A percentile compares a stretch with the other conserved stretches of the same genome.
These are phyloP conservation scores for Pentamera pediparva DNA, from an alignment of 53 echinoderm and acorn worm species.

Conservation along the genomic window DNA sequence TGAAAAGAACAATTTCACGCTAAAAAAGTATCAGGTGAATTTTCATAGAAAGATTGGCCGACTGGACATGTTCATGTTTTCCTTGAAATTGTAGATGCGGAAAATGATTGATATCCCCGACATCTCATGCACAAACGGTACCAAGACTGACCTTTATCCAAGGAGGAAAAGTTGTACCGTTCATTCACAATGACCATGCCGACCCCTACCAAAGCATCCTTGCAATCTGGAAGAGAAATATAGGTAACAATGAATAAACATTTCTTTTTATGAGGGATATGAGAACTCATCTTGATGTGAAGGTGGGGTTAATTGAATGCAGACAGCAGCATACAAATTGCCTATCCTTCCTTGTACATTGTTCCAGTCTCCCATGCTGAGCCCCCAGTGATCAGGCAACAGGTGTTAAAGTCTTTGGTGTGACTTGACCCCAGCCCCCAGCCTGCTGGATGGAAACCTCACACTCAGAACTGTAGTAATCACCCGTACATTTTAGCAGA, in stretches of 20 bases:
- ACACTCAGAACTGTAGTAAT: too few relatives aligned
- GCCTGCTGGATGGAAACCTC: too few relatives aligned
- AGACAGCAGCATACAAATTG: too few relatives aligned
- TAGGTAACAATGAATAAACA: conserved; percentile 2
- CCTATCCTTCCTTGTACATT: background rate
- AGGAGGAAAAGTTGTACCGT: conserved; percentile 54
- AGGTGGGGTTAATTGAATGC: too few relatives aligned
- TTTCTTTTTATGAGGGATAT: too few relatives aligned
- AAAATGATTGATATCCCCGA: background rate
- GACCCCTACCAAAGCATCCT: conserved; percentile 75
- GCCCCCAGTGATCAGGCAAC: background rate
- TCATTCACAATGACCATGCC: conserved; percentile 68
- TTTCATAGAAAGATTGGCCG: too few relatives aligned
- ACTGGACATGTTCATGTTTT: too few relatives aligned
- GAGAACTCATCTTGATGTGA: too few relatives aligned
- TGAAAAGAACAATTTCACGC: background rate
- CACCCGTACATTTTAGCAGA: too few relatives aligned
- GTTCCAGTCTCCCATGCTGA: background rate
- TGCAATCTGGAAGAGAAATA: conserved; percentile 50
- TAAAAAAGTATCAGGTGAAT: background rate
- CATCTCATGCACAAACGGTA: background rate
- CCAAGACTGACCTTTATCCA: conserved; percentile 78
- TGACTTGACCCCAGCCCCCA: too few relatives aligned
- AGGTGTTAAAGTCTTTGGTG: too few relatives aligned
- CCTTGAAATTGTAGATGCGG: too few relatives aligned